Evolutionary conservation across 1,140 invertebrate species (phyloP).

Genomic region (Apocrypta bakeri): DNA sequence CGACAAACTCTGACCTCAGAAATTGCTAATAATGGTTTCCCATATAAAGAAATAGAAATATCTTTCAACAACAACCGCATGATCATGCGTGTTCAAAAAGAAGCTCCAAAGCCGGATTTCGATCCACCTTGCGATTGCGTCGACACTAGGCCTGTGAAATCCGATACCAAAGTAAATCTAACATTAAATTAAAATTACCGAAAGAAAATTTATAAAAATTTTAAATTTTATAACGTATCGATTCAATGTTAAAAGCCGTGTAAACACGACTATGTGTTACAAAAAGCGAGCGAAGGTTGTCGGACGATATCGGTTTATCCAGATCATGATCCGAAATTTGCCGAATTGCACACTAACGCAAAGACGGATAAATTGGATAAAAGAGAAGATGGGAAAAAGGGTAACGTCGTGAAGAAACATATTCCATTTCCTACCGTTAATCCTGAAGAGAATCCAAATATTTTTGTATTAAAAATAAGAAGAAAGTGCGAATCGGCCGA

Average conservation of each 20-base stretch:
- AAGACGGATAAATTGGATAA: constrained; percentile 33
- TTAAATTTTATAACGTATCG: no score
- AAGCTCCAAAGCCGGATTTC: constrained; percentile 49
- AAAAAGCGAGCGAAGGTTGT: constrained; percentile 46
- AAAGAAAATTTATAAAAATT: neutral
- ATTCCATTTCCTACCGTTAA: constrained; percentile 38
- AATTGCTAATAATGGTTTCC: constrained; percentile 58
- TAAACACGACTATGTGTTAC: constrained; percentile 30
- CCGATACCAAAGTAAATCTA: neutral
- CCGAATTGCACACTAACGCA: neutral
- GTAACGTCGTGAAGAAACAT: neutral
- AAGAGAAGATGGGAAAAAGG: neutral
- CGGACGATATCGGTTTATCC: constrained; percentile 59
- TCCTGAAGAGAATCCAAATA: constrained; percentile 67
- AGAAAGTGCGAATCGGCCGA: constrained; percentile 56
- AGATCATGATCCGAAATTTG: constrained; percentile 48
- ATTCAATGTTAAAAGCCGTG: neutral
- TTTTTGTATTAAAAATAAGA: constrained; percentile 65
- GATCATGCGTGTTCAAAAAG: constrained; percentile 63
- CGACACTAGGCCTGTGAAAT: no score
- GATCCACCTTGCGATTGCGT: constrained; percentile 65
- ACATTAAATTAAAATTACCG: neutral
- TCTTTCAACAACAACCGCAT: constrained; percentile 67
- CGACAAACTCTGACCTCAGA: constrained; percentile 55
- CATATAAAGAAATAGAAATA: constrained; percentile 67